Conservation (phyloP, 1,140 invertebrate species). For the Cherax destructor region DNA sequence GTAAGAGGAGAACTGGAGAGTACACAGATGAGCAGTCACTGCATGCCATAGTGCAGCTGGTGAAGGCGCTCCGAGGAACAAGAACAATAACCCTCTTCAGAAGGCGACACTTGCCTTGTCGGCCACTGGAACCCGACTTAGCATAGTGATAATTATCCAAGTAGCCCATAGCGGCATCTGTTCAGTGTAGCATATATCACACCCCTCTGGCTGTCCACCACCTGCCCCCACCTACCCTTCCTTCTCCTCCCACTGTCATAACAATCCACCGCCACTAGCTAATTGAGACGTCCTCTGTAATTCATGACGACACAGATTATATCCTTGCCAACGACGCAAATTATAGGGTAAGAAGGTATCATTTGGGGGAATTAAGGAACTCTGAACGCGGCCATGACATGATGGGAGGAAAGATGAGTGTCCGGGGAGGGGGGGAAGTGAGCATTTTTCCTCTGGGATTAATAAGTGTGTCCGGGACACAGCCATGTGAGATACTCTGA, state of each 20-base stretch:
- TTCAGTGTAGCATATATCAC: background rate
- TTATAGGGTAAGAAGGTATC: background rate
- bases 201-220: background rate
- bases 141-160: too few species aligned
- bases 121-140: too few species aligned
- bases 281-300: background rate
- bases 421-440: background rate
- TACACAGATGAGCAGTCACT: too few species aligned
- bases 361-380: background rate
- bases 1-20: too few species aligned
- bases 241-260: background rate
- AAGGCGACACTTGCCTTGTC: too few species aligned
- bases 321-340: background rate
- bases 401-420: background rate
- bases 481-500: too few species aligned
- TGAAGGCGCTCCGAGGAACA: too few species aligned
- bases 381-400: background rate
- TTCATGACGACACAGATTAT: background rate
- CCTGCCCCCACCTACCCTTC: too few species aligned
- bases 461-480: too few species aligned
- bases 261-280: background rate
- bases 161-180: too few species aligned
- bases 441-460: background rate
- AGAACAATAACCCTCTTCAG: too few species aligned
- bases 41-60: too few species aligned